Base-by-base conservation (phyloP, 2,113 vertebrate genomes). In the Tetrao urogallus region DNA sequence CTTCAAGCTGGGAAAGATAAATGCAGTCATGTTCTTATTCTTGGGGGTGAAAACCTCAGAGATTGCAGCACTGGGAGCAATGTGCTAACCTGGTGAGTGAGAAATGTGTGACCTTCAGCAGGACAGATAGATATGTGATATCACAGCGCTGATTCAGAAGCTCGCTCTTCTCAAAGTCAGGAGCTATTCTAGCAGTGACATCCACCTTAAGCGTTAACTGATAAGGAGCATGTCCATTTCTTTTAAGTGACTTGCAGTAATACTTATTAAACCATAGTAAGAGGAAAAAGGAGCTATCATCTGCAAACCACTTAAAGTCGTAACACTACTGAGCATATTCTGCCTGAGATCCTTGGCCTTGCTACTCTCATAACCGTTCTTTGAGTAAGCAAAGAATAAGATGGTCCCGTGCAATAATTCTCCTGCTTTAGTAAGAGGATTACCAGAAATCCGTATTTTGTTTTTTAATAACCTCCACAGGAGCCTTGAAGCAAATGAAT, bases 31-130 rank as follows among this genome's bases (percentile, higher is more conserved):
- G 8, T 34, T 74, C 45, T 40, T 66, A 13, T 42, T 83, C 72
- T 48, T 3, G 73, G n/a, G 15, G 22, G 34, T 36, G 70, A 65
- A 79, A 88, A 57, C 4, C 11, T 75, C 38, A 43, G 40, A 61
- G 14, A 42, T 42, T 63, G 32, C 42, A 43, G 50, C 85, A 22
- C 32, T 56, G 24, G 28, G 48, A 48, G 5, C 32, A 65, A 13
- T 19, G 45, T 81, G 36, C 56, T 61, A 57, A 52, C 45, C 45
- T 52, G 43, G 12, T 25, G 52, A 72, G 18, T 71, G 19, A 78
- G 27, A 82, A 76, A 61, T 15, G 22, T 0, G 0, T 28, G 43
- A 65, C 19, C 40, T 82, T 4, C 0, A 48, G 63, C 8, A 24
- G 40, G 22, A 60, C 25, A 66, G 43, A 61, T 48, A 42, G 32